Base-by-base conservation (phyloP, 2,888 invertebrate genomes). In the Apeira syringaria region DNA sequence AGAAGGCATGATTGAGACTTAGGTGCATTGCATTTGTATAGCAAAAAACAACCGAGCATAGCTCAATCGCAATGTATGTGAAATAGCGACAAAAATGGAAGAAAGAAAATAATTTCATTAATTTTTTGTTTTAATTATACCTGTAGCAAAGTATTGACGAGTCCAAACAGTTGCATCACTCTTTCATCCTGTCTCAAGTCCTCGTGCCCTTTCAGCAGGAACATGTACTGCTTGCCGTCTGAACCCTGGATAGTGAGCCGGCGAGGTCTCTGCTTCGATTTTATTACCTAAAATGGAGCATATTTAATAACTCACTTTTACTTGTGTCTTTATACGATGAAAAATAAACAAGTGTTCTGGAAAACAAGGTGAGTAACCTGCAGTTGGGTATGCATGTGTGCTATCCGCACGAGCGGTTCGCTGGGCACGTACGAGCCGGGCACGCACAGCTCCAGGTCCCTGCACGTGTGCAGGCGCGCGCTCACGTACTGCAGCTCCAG, bases 341-440 rank as follows among this genome's bases (percentile, higher is more conserved):
- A n/a, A n/a, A n/a, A n/a, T n/a, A n/a, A n/a, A n/a, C n/a, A n/a
- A n/a, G 5, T 17, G 17, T 17, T 17, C 17, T 17, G 17, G 1
- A 5, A 17, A 6, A 8, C 18, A 17, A 10, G 3, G 7, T 8
- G 2, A 53, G 56, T 53, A 3, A 96, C 97, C 89, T 98, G 97
- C 57, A 99, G 90, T 29, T 96, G 96, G 50, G 95, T 94, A 72
- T 97, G 96, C 59, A 98, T 97, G 68, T 95, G 92, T 7, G 95
- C 93, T 53, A 99, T 99, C 59, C 95, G 90, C 43, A 98, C 95
- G 24, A 97, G 87, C 9, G 94, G 94, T 74, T 96, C 96, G 25
- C 95, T 95, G 0, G 99, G 99, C 68, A 96, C 96, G 74, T 99
- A 99, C n/a, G 98, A 98, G 15, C 99, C 99, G 0, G 99, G 99